Conservation (phyloP, 2,797 vertebrate species). For the Protosalanx chinensis region DNA sequence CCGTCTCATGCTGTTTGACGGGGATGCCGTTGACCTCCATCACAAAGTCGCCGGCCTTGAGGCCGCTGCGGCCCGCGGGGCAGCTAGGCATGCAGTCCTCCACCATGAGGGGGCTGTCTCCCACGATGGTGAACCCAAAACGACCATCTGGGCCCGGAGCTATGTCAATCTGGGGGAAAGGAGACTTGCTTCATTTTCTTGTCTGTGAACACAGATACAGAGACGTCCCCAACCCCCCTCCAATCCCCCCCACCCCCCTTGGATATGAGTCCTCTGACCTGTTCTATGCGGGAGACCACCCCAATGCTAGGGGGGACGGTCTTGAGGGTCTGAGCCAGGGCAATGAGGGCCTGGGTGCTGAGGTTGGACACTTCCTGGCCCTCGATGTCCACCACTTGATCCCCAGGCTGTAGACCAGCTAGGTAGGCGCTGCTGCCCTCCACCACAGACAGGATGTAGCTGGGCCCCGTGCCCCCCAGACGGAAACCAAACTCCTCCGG, state of each 20-base stretch:
- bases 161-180: constrained; percentile 64
- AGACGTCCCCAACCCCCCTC: neutral
- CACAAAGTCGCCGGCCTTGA: constrained; percentile 79
- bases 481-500: constrained; percentile 94
- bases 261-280: constrained; percentile 38
- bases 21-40: constrained; percentile 83
- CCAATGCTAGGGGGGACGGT: constrained; percentile 94
- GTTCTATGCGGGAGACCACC: constrained; percentile 85
- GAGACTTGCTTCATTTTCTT: neutral
- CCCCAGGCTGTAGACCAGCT: constrained; percentile 87
- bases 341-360: constrained; percentile 76
- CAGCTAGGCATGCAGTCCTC: constrained; percentile 76
- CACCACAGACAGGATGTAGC: constrained; percentile 90
- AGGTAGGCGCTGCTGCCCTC: constrained; percentile 88
- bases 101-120: constrained; percentile 77
- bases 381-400: constrained; percentile 95
- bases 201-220: neutral
- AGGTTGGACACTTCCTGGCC: constrained; percentile 88
- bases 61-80: constrained; percentile 72
- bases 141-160: constrained; percentile 67
- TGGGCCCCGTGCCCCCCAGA: constrained; percentile 86
- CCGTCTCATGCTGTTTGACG: constrained; percentile 71
- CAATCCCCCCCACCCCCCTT: neutral
- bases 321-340: constrained; percentile 80
- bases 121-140: constrained; percentile 80